These are phyloP conservation scores for Aptenodytes patagonicus DNA, from an alignment of 2,113 vertebrate genomes.

Conservation along the genomic window DNA sequence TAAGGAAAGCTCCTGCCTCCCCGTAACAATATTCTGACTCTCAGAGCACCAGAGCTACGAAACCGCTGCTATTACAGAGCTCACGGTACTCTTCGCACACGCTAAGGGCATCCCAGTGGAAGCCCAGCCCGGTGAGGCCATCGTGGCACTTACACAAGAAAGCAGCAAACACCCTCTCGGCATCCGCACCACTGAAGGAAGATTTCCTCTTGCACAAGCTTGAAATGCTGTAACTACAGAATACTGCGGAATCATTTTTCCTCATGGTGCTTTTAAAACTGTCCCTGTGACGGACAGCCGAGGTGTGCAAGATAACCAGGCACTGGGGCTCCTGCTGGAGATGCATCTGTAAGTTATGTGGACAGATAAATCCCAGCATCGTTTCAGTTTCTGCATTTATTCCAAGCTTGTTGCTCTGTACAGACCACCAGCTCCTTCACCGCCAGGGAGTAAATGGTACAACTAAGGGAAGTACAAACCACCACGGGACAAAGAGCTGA, in stretches of 20 bases:
- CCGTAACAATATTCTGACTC: neutral
- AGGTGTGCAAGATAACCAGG: neutral
- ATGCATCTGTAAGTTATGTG: neutral
- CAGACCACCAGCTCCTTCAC: neutral
- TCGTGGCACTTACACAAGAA: neutral
- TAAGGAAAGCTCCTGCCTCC: neutral
- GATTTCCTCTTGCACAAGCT: neutral
- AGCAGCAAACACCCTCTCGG: neutral
- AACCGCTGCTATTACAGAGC: neutral
- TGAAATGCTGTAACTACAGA: neutral
- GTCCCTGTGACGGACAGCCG: neutral
- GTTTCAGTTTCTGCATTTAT: neutral
- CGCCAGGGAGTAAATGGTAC: neutral
- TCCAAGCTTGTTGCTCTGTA: neutral
- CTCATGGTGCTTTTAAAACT: neutral
- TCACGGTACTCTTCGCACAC: accelerated
- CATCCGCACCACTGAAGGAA: neutral
- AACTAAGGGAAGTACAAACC: neutral
- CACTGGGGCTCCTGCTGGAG: neutral
- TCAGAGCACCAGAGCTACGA: neutral
- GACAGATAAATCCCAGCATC: neutral
- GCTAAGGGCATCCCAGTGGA: neutral
- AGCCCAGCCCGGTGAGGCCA: neutral
- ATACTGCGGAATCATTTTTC: neutral
- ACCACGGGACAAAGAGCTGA: neutral